Percentiles rank a stretch among this genome's conserved stretches.
Conservation (phyloP, 2,113 vertebrate species). For the Calonectris borealis region DNA sequence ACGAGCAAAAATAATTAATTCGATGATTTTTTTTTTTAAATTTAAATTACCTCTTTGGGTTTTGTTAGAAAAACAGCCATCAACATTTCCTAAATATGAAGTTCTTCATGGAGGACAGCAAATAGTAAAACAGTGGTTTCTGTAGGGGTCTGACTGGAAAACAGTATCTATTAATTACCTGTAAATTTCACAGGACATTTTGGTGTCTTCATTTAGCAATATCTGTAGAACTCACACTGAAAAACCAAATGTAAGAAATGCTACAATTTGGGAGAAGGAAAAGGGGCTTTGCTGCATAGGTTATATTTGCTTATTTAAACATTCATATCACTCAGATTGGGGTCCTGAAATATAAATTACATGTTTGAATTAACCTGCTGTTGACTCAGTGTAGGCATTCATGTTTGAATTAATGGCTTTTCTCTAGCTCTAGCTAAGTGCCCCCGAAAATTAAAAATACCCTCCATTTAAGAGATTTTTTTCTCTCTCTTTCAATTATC, state of each 20-base stretch:
- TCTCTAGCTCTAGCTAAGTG: not conserved
- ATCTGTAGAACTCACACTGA: not conserved
- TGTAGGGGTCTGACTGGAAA: not conserved
- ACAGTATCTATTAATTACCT: not conserved
- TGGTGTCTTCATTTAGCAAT: not conserved
- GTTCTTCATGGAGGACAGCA: not conserved
- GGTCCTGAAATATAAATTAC: not conserved
- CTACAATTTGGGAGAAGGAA: not conserved
- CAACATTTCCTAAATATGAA: not conserved
- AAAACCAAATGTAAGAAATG: not conserved
- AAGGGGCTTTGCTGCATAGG: not conserved
- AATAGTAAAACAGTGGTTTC: not conserved
- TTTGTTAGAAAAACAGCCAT: not conserved
- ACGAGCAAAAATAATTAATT: not conserved
- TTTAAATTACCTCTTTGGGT: not conserved
- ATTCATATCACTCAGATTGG: not conserved
- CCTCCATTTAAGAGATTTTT: not conserved
- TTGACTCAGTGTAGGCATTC: not conserved
- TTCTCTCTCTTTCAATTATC: not conserved
- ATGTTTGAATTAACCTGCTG: not conserved
- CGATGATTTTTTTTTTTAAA: not conserved
- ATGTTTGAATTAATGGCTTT: not conserved
- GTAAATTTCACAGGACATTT: not conserved
- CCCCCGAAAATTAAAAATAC: not conserved
- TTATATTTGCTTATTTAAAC: not conserved